Percentiles rank a stretch among this genome's conserved stretches.
Conservation (phyloP, 2,797 vertebrate species). For the Agapornis canus region DNA sequence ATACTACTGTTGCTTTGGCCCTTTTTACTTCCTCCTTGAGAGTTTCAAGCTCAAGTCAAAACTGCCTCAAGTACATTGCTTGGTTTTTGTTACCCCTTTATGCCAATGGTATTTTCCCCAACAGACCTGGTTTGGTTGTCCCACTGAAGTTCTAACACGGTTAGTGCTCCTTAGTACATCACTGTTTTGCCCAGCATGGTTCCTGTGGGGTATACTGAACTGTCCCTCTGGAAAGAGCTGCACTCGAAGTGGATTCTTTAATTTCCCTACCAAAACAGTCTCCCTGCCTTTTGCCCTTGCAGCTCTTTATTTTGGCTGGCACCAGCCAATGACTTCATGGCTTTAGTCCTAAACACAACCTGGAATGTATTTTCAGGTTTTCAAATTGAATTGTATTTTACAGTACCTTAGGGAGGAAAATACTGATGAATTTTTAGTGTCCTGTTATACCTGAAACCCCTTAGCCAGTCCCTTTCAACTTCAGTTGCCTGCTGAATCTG, state of each 20-base stretch:
- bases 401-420: background rate
- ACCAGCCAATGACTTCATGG: background rate
- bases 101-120: background rate
- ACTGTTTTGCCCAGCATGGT: background rate
- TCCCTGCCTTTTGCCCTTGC: background rate
- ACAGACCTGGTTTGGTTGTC: background rate
- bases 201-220: background rate
- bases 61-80: background rate
- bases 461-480: background rate
- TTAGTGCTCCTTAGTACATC: background rate
- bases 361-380: background rate
- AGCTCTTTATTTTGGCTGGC: background rate
- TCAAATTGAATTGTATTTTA: background rate
- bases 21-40: background rate
- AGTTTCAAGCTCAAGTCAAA: background rate
- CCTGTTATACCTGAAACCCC: background rate
- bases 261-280: background rate
- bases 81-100: background rate
- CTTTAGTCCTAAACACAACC: background rate
- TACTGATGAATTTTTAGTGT: background rate
- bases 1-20: background rate
- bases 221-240: background rate
- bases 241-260: background rate
- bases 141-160: background rate
- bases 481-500: background rate